Percentiles rank a stretch among this genome's conserved stretches.
Conservation (phyloP, 1,140 invertebrate species). For the Leptinotarsa texana region DNA sequence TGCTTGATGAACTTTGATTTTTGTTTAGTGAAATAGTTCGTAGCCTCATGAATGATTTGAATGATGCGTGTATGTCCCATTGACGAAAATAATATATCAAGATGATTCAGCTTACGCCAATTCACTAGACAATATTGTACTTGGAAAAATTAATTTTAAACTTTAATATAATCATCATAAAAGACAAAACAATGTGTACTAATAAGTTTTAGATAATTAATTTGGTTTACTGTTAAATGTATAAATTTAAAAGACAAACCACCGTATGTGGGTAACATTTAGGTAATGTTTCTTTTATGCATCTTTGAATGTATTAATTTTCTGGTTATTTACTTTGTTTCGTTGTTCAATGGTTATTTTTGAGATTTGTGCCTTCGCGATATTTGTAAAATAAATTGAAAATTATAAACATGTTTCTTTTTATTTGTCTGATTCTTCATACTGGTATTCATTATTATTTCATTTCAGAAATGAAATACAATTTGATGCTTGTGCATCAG, state of each 20-base stretch:
- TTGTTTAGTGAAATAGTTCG: conserved; percentile 1
- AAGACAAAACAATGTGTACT: neutral
- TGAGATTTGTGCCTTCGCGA: conserved; percentile 54
- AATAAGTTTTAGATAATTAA: conserved; percentile 1
- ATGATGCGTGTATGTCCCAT: neutral
- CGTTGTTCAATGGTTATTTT: conserved; percentile 48
- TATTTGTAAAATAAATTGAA: conserved; percentile 52
- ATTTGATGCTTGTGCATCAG: too few relatives aligned
- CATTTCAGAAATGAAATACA: too few relatives aligned
- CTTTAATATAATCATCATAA: neutral
- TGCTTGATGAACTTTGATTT: neutral
- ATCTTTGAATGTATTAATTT: conserved; percentile 19
- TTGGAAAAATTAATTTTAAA: conserved; percentile 10
- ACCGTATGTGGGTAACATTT: neutral
- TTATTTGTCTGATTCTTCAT: too few relatives aligned
- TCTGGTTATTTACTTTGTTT: conserved; percentile 26
- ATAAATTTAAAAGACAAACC: conserved; percentile 7
- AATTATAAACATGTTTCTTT: too few relatives aligned
- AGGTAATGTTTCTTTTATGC: neutral
- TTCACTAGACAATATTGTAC: conserved; percentile 19
- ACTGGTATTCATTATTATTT: too few relatives aligned
- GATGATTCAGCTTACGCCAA: conserved; percentile 7
- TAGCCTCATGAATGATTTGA: neutral
- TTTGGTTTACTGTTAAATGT: neutral
- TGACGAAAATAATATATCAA: conserved; percentile 18